Evolutionary conservation across 2,888 invertebrate species (phyloP), one percentile per base, ranked within the genome.

Genomic region (Tipula lateralis): DNA sequence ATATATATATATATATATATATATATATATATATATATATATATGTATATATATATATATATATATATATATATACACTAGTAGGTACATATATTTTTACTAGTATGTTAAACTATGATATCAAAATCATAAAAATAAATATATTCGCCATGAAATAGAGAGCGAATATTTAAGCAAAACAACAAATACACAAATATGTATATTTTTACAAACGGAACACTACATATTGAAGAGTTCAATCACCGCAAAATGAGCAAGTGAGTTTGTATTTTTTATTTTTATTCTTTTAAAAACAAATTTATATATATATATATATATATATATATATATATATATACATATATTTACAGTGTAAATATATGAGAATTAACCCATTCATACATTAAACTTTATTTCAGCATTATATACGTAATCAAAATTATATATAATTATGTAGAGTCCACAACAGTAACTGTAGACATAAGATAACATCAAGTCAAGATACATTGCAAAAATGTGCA

Each of bases 211-310:
- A 66, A 66, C 82, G 82, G 32, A 29, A 30, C 32, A 30, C 32
- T 82, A 82, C 32, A 82, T 82, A 82, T 82, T 82, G 82, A 82
- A 82, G 66, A 82, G 82, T 82, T 82, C 82, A 82, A 82, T 82
- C 82, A 82, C 82, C 82, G 82, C 30, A 29, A 82, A 82, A 82
- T 82, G 82, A 82, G 16, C 82, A 30, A 82, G 82, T 82, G 82
- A 82, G 82, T 82, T 82, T 82, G 32, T 82, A 30, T 32, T 82
- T 82, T 29, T 24, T 66, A 66, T 66, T 24, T 66, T 66, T 66
- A 66, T 66, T 66, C 66, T 66, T 66, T 24, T 24, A 66, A 66
- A 66, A 66, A 66, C 19, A 66, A 66, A 6, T 24, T 0, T n/a
- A 44, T n/a, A 16, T 39, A 39, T 39, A 39, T 4, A 66, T 66